Conservation (phyloP, 2,797 vertebrate species). For the Heliangelus exortis region DNA sequence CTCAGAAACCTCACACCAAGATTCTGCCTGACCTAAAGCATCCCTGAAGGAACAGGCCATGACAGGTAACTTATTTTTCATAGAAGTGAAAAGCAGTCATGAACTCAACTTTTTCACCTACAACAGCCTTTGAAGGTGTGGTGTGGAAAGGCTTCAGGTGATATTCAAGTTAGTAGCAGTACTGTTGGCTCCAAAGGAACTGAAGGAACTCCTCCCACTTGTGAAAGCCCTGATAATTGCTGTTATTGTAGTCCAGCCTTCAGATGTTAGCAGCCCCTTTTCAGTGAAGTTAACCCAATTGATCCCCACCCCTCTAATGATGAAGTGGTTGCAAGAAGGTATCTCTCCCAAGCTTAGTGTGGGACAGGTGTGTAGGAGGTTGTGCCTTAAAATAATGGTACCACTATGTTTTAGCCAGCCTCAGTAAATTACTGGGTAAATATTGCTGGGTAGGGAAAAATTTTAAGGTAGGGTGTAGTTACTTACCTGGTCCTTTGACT, state of each 20-base stretch:
- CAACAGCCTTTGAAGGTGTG: background rate
- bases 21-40: background rate
- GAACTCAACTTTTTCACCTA: background rate
- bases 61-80: background rate
- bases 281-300: background rate
- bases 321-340: background rate
- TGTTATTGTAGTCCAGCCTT: background rate
- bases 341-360: background rate
- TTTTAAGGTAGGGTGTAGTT: background rate
- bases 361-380: background rate
- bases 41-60: background rate
- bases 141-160: background rate
- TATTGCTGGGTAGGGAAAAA: background rate
- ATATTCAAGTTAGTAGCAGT: background rate
- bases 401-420: background rate
- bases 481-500: background rate
- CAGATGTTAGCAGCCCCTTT: background rate
- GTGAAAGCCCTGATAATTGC: background rate
- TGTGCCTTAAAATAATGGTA: background rate
- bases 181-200: background rate
- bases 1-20: background rate
- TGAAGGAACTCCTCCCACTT: background rate
- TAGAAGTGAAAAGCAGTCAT: background rate
- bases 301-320: background rate
- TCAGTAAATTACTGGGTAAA: background rate